Base-by-base conservation (phyloP, 2,113 vertebrate species). In the Mola mola region DNA sequence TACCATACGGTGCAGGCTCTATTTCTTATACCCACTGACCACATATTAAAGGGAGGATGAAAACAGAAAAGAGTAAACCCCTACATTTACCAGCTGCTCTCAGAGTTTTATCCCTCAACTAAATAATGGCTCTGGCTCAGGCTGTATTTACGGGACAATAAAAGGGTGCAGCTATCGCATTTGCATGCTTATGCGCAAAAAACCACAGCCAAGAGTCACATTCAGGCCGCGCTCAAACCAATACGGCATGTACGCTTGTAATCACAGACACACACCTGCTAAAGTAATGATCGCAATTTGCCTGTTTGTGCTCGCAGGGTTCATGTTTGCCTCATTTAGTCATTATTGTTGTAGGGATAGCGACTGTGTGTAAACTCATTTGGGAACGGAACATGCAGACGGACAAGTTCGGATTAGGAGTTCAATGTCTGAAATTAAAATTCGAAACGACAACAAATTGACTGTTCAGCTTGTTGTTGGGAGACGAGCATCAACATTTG, bases 61-160 rank as follows among this genome's bases (percentile, higher is more conserved):
- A 61, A 47, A 57, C 60, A 19, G 50, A 51, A 58, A 71, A 80
- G 34, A 2, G 53, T 82, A 76, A 84, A 80, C 66, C 65, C 67
- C 51, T 65, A 72, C 68, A 80, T 66, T 82, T 58, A 64, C 66
- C 76, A 82, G 78, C 73, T 80, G 82, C 69, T 79, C 63, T 50
- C 65, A 42, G 25, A 20, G 65, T 78, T 82, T 83, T 73, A 85
- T 88, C 81, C 42, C 78, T 57, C 60, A 55, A 50, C 80, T 74
- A 75, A 81, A 87, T 79, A 83, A 80, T 51, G 65, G 43, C 34
- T 81, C 65, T 78, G 79, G 75, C 77, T 74, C 72, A 41, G 66
- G 66, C 65, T 82, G 78, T 83, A 78, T 82, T 83, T 83, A 78
- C 78, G 66, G 70, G 67, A 65, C 71, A 84, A 87, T 84, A 72